Base-by-base conservation (phyloP, 2,888 invertebrate genomes). In the Oxytorus armatus region DNA sequence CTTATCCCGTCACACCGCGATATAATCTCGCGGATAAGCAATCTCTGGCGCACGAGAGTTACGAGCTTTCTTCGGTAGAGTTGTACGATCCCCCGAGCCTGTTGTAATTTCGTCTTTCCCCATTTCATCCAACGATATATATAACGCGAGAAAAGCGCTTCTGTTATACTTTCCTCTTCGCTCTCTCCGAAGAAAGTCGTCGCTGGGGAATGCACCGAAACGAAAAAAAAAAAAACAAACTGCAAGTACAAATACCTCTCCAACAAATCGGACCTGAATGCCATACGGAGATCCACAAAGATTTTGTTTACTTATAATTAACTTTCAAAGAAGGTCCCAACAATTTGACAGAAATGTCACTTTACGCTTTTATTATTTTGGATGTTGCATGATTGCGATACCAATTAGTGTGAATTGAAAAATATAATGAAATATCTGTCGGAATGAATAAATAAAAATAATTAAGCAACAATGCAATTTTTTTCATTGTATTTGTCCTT, bases 21-120 rank as follows among this genome's bases (percentile, higher is more conserved):
- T 77, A 80, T 73, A 80, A 80, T 80, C 77, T 80, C 77, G 77
- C 49, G 63, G 80, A 80, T 80, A 87, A 87, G 87, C 86, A 84
- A 85, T 85, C 84, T 80, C 81, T 74, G 83, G 65, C 36, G 66
- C 66, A 66, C 79, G 81, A 79, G 82, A 82, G 81, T 83, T 84
- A 83, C 79, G 84, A 81, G 85, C 82, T 74, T 73, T 74, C 77
- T 78, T 81, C 78, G 63, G 57, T 63, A 42, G 73, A 77, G 68
- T 73, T 68, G 53, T 73, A 49, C 63, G 73, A 68, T 80, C 80
- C 80, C 80, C 14, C 29, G 80, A 77, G 80, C 55, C 73, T 57
- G 55, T 77, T 73, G 80, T 77, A 80, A 80, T 80, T 80, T 80
- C 77, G 68, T 73, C 68, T 80, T 77, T 77, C 49, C 47, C 72